Percentiles rank a stretch among this genome's conserved stretches.
Conservation (phyloP, 2,113 vertebrate genomes). For the Leucoraja erinaceus region DNA sequence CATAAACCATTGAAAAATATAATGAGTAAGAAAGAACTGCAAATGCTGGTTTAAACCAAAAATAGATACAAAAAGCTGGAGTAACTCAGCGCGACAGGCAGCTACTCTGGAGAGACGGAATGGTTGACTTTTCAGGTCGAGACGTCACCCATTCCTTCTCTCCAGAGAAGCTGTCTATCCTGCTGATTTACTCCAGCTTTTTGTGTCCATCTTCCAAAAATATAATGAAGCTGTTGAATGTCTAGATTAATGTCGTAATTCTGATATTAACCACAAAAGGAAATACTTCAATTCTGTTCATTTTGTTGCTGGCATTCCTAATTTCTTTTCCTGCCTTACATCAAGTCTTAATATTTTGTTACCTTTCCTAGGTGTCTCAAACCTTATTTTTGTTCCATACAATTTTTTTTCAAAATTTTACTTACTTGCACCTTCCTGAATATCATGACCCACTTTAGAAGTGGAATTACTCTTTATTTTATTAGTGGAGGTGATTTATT, state of each 20-base stretch:
- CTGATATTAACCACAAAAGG: neutral
- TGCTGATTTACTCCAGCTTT: too few species aligned
- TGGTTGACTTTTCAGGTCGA: too few species aligned
- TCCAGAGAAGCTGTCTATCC: too few species aligned
- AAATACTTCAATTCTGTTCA: slow-evolving; percentile 11
- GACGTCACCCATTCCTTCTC: too few species aligned
- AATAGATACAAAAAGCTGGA: too few species aligned
- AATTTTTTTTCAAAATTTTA: neutral
- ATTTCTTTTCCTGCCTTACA: neutral
- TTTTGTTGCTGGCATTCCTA: neutral
- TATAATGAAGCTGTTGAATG: neutral
- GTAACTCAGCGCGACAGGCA: too few species aligned
- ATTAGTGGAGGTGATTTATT: neutral
- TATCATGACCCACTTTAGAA: neutral
- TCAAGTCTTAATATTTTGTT: neutral
- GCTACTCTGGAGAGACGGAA: too few species aligned
- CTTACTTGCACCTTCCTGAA: neutral
- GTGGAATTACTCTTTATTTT: neutral
- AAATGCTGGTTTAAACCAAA: too few species aligned
- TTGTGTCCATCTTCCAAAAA: neutral
- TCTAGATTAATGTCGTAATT: neutral
- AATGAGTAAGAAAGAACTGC: neutral
- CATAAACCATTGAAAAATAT: neutral
- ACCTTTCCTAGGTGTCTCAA: neutral
- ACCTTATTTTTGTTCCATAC: neutral